These are phyloP conservation scores for Trematomus bernacchii DNA, from an alignment of 2,797 vertebrate species.

Conservation along the genomic window DNA sequence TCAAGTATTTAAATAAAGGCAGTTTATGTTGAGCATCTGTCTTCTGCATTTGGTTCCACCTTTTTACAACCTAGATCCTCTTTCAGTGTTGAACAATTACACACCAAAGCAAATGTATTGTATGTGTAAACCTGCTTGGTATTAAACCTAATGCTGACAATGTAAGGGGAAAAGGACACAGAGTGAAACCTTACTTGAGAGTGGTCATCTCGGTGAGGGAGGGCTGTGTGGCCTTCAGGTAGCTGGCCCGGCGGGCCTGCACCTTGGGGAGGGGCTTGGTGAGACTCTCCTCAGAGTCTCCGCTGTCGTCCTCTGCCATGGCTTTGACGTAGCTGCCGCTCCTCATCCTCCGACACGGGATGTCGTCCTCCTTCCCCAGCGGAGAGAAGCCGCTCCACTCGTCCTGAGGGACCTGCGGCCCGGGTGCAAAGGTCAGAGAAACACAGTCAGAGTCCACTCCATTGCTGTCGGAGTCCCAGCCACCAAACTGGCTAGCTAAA, in stretches of 20 bases:
- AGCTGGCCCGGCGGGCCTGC: constrained; percentile 83
- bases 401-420: constrained; percentile 92
- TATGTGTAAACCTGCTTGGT: too few species aligned
- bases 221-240: constrained; percentile 92
- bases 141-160: too few species aligned
- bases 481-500: constrained; percentile 37
- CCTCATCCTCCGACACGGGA: constrained; percentile 95
- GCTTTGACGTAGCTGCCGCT: constrained; percentile 97
- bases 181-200: constrained; percentile 88
- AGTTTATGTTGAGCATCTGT: too few species aligned
- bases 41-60: too few species aligned
- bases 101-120: too few species aligned
- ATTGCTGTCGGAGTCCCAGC: constrained; percentile 31
- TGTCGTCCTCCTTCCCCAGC: constrained; percentile 90
- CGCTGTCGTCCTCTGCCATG: constrained; percentile 97
- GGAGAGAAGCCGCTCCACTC: constrained; percentile 92
- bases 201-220: constrained; percentile 96
- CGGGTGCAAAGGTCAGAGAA: constrained; percentile 1
- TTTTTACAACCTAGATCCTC: too few species aligned
- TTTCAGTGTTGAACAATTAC: too few species aligned
- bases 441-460: constrained; percentile 24
- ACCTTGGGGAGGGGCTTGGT: constrained; percentile 93
- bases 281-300: constrained; percentile 92
- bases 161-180: background rate
- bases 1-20: too few species aligned